Evolutionary conservation across 1,140 invertebrate genomes (phyloP), one percentile per base, ranked within the genome.

Genomic region (Pseudomyrmex gracilis): DNA sequence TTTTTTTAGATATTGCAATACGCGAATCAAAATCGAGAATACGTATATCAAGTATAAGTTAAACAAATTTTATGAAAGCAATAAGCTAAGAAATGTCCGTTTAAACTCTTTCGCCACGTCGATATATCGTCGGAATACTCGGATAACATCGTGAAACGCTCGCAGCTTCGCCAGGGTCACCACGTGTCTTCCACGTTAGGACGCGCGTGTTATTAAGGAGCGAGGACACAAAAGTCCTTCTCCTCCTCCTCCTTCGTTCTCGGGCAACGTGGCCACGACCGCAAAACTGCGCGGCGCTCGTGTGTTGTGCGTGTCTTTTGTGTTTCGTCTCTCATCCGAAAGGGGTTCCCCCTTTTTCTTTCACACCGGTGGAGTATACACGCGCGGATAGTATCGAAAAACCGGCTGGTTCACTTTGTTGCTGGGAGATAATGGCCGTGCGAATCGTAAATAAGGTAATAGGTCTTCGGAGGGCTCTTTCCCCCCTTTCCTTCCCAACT

Each of bases 391-490:
- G 87, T 84, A 86, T 88, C 88, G 87, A 89, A 89, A 89, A 89
- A 89, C 88, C 88, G 87, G 88, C 87, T 87, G 88, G 88, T 89
- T 89, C 85, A 89, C 88, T 90, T 90, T 90, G 88, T 89, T 87
- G 88, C 85, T 85, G 20, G 53, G 88, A 90, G 87, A 90, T 90
- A 90, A 90, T 90, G 88, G 88, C 88, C 83, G 78, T 85, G 88
- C 88, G 88, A 90, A 90, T 90, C 88, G 88, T 90, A 90, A 90
- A 90, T 90, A 90, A 90, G 88, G 85, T 90, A 90, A 90, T 90
- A 90, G 88, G 88, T 90, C 88, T 89, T 89, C 83, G 61, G 77
- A 83, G 85, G 68, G 84, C 45, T 15, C 55, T 20, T 20, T 17
- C 57, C 1, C 17, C 17, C 0, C 7, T 13, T 13, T 10, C 9